phyloP scores from a whole-genome alignment of 1,140 invertebrate genomes.

The Camponotus pennsylvanicus region DNA sequence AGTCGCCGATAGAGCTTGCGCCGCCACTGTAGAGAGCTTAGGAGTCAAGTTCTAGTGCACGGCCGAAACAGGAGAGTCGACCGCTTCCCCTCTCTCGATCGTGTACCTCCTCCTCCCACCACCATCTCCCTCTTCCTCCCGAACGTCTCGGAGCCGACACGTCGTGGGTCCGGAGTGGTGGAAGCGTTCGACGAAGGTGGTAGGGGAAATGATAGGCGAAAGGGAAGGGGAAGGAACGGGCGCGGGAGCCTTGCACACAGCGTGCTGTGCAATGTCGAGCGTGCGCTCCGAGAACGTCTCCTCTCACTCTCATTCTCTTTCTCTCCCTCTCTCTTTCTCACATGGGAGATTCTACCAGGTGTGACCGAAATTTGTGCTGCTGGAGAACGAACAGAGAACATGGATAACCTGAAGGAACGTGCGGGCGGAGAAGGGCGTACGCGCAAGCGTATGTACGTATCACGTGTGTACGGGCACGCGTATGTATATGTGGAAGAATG shows the following conservation, averaged over 20 bases:
- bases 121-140: neutral
- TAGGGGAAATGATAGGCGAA: constrained; percentile 24
- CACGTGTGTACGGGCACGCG: neutral
- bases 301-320: no score
- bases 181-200: neutral
- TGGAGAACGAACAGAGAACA: constrained; percentile 27
- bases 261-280: constrained; percentile 68
- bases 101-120: no score
- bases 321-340: neutral
- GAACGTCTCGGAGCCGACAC: no score
- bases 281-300: constrained; percentile 52
- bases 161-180: constrained; percentile 42
- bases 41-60: constrained; percentile 77
- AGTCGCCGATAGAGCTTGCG: constrained; percentile 65
- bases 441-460: constrained; percentile 7
- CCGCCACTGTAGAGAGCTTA: constrained; percentile 71
- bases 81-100: constrained; percentile 50
- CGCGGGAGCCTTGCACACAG: constrained; percentile 43
- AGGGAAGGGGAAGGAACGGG: neutral
- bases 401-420: constrained; percentile 46
- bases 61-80: constrained; percentile 75
- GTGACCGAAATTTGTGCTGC: constrained; percentile 71
- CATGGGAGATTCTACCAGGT: constrained; percentile 69
- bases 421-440: neutral
- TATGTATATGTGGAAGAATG: constrained; percentile 19